These are phyloP conservation scores for Turritopsis rubra DNA, from an alignment of 30 jellyfish, hydroid and myxozoan genomes.

Conservation along the genomic window DNA sequence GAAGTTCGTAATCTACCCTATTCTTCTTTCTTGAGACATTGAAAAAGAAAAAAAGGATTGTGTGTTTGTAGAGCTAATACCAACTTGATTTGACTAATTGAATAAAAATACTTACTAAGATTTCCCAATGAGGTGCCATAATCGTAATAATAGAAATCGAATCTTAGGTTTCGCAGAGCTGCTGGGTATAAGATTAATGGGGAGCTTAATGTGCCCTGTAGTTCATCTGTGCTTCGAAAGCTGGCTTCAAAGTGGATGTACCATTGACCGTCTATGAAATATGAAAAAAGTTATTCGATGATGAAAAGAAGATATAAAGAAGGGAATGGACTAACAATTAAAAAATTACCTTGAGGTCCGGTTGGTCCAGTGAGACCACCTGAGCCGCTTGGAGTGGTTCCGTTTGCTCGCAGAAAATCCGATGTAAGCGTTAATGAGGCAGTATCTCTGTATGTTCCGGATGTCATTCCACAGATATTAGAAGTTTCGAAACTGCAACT, in stretches of 20 bases:
- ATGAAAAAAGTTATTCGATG: neutral
- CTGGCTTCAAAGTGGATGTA: conserved; percentile 1
- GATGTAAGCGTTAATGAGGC: neutral
- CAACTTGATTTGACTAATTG: neutral
- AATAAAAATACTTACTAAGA: neutral
- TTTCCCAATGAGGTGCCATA: neutral
- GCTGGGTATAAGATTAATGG: neutral
- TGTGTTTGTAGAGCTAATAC: too few relatives aligned
- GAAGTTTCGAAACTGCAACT: neutral
- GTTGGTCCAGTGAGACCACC: neutral
- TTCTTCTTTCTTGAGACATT: too few relatives aligned
- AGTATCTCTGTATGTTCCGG: neutral
- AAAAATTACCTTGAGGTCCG: neutral
- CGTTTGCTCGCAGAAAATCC: neutral
- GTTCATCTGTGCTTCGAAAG: neutral
- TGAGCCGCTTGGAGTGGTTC: neutral
- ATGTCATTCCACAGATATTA: neutral
- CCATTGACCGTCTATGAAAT: conserved; percentile 1
- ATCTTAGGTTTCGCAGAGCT: neutral
- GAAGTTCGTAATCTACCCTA: too few relatives aligned
- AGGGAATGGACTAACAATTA: too few relatives aligned
- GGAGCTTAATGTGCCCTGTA: neutral
- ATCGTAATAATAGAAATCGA: neutral
- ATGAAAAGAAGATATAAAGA: neutral
- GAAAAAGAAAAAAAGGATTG: too few relatives aligned